Percentiles rank a stretch among this genome's conserved stretches.
phyloP scores from a whole-genome alignment of 2,113 vertebrate species.

The Euleptes europaea region DNA sequence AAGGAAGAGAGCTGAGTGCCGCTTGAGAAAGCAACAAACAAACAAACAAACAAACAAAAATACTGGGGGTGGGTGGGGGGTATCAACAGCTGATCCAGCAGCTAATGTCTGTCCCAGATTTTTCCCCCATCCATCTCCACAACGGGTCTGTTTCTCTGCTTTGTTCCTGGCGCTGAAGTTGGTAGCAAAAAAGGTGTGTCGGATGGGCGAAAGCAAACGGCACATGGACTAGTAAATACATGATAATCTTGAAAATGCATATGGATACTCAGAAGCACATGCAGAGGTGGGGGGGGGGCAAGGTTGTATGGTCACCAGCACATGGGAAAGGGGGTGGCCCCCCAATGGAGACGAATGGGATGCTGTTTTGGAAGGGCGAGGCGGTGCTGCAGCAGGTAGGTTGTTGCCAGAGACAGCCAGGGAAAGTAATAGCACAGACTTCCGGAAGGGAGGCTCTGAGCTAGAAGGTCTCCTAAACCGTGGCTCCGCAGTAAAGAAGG shows the following conservation, averaged over 20 bases:
- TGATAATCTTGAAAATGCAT: constrained; percentile 52
- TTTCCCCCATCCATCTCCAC: constrained; percentile 1
- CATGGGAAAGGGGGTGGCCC: not conserved
- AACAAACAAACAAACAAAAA: too few relatives aligned
- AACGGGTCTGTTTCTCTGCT: constrained; percentile 35
- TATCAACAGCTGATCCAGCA: not conserved
- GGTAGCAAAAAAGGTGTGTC: not conserved
- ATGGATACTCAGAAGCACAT: constrained; percentile 65
- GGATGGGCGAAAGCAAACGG: constrained; percentile 49
- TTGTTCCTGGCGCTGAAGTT: constrained; percentile 31
- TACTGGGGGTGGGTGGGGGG: not conserved
- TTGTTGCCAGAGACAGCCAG: constrained; percentile 30
- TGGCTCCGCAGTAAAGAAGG: constrained; percentile 75
- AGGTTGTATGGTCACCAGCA: constrained; percentile 25
- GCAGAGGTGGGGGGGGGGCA: not conserved
- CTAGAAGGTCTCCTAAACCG: constrained; percentile 45
- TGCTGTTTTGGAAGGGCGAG: not conserved
- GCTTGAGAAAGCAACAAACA: not conserved
- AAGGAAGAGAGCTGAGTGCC: constrained; percentile 8
- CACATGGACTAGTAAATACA: constrained; percentile 39
- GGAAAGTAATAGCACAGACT: constrained; percentile 31
- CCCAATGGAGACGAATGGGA: fast-evolving
- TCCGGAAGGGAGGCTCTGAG: constrained; percentile 38
- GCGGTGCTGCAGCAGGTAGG: not conserved
- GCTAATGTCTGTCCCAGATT: constrained; percentile 23